Conservation (phyloP, 2,888 invertebrate species). For the Eupsilia transversa region DNA sequence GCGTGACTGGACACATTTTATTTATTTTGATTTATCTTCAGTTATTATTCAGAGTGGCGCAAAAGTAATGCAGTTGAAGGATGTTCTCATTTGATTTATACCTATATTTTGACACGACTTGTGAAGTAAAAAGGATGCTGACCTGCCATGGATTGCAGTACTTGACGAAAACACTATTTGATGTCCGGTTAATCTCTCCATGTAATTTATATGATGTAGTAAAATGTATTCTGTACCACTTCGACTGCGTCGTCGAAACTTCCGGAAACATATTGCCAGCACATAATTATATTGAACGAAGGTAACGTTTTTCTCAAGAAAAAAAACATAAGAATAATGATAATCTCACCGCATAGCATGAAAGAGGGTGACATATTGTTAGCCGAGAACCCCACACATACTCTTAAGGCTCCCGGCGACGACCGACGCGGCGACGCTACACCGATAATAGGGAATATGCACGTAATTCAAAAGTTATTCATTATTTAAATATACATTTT, state of each 20-base stretch:
- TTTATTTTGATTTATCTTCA: neutral
- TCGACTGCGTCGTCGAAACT: neutral
- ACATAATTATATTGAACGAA: neutral
- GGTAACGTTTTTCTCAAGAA: neutral
- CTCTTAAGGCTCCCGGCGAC: too few species aligned
- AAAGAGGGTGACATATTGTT: slow-evolving; percentile 48
- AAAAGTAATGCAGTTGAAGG: neutral
- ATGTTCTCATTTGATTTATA: neutral
- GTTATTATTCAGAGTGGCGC: neutral
- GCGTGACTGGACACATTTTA: neutral
- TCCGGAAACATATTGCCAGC: neutral
- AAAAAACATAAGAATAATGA: slow-evolving; percentile 4
- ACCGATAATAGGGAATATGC: too few species aligned
- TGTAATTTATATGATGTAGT: too few species aligned
- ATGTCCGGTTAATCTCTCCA: neutral
- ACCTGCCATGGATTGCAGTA: neutral
- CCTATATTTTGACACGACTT: neutral
- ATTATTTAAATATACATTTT: too few species aligned
- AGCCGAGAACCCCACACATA: slow-evolving; percentile 5
- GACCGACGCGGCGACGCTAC: too few species aligned
- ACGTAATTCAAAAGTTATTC: too few species aligned
- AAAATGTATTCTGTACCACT: neutral
- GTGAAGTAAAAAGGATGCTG: too few species aligned
- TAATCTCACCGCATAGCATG: slow-evolving; percentile 25
- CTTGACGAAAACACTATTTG: neutral